These are phyloP conservation scores for Zaprionus camerounensis DNA, from an alignment of 1,140 invertebrate species.

Conservation along the genomic window DNA sequence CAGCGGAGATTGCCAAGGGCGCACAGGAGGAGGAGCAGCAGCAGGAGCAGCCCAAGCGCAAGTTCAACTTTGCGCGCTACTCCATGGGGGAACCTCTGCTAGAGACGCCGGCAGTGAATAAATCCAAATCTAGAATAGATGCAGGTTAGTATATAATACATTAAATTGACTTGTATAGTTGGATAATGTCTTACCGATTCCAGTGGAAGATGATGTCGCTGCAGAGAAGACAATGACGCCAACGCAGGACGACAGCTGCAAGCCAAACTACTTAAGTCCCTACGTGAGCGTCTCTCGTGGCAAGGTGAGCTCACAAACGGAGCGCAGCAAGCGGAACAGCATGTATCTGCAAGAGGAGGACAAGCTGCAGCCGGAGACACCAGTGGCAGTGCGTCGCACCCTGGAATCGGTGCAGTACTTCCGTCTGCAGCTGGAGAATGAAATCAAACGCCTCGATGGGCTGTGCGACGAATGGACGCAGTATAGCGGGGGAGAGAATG, in stretches of 20 bases:
- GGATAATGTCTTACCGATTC: not conserved
- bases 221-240: constrained; percentile 32
- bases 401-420: constrained; percentile 86
- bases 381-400: constrained; percentile 77
- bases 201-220: not conserved
- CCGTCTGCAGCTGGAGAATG: constrained; percentile 84
- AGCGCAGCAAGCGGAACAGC: constrained; percentile 83
- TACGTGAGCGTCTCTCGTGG: constrained; percentile 83
- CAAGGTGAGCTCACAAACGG: constrained; percentile 85
- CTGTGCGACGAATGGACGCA: constrained; percentile 85
- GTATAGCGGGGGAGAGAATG: constrained; percentile 73
- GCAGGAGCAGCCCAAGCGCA: constrained; percentile 17
- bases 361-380: constrained; percentile 12
- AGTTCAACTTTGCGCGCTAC: constrained; percentile 64
- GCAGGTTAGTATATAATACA: not conserved
- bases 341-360: constrained; percentile 55
- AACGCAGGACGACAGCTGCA: constrained; percentile 14
- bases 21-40: constrained; percentile 5
- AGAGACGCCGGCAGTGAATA: not conserved
- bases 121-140: not conserved
- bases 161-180: not conserved
- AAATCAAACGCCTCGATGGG: constrained; percentile 84
- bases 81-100: constrained; percentile 28
- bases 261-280: constrained; percentile 74
- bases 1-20: not conserved